These are phyloP conservation scores for Heterotilapia buettikoferi DNA, from an alignment of 2,113 vertebrate species.

Conservation along the genomic window DNA sequence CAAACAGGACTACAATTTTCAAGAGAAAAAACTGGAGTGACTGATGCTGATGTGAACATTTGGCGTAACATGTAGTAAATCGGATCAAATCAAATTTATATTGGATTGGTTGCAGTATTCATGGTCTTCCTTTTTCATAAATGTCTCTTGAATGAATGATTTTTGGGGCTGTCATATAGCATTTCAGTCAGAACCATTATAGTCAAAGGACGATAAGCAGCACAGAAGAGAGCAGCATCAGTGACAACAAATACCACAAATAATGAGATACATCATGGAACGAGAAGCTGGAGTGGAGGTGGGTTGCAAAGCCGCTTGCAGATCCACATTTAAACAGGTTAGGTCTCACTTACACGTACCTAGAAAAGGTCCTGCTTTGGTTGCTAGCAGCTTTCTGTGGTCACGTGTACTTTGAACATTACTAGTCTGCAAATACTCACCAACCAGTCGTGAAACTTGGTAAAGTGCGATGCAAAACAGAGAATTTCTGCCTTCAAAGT, in stretches of 20 bases:
- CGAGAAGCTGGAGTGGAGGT: neutral
- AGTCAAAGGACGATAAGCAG: neutral
- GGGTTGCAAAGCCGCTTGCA: neutral
- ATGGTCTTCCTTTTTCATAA: neutral
- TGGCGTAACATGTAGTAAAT: neutral
- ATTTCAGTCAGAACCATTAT: neutral
- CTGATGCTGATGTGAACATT: neutral
- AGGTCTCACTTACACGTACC: neutral
- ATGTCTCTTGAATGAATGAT: neutral
- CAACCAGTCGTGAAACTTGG: neutral
- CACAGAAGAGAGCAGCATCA: neutral
- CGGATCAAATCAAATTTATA: neutral
- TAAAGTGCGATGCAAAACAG: neutral
- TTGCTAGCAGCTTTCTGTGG: neutral
- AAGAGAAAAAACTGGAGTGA: neutral
- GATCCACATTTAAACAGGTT: neutral
- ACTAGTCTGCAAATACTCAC: neutral
- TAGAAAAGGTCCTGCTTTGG: neutral
- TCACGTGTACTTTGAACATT: neutral
- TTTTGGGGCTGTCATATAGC: neutral
- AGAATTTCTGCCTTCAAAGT: neutral
- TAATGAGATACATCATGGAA: neutral
- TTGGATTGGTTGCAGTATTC: neutral
- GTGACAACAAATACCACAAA: neutral
- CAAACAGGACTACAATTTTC: neutral